Base-by-base conservation (phyloP, 1,140 invertebrate genomes). In the Megathymus violae region DNA sequence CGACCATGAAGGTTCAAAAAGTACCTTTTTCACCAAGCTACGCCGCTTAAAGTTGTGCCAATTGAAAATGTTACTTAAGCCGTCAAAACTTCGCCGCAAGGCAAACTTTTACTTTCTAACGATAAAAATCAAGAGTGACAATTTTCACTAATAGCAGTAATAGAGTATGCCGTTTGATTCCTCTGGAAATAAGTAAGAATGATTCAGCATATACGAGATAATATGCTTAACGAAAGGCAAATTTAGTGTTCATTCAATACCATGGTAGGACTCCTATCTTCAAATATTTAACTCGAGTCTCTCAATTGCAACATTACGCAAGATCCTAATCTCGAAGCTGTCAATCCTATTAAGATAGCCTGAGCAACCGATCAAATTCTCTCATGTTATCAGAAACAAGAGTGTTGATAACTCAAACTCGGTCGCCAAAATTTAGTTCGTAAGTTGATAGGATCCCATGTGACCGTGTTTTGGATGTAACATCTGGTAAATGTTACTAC, bases 271-370 rank as follows among this genome's bases (percentile, higher is more conserved):
- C n/a, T n/a, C n/a, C 27, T 31, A 78, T 72, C 69, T 67, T 43
- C 58, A 44, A 76, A 70, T 64, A 62, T 48, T 59, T 61, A 69
- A 69, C 62, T 76, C 69, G 76, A 76, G 71, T 76, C 51, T 46
- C 41, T 47, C 47, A 80, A 78, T 79, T 78, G 41, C 13, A 44
- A 46, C 13, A 65, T 89, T 88, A 80, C 86, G 76, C 86, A 90
- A 86, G 75, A 61, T 74, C 60, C 48, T 82, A 82, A 88, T 90
- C 84, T 83, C 13, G 13, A 76, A 86, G 48, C 79, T 86, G 82
- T 88, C 85, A 82, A 84, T 76, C 61, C 56, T 16, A 46, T 65
- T 44, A 67, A 44, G 79, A 85, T 85, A 84, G 61, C 61, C 43
- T n/a, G 43, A 71, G 67, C 15, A 52, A 38, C 48, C 70, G 60